A percentile compares a stretch with the other conserved stretches of the same genome.
Conservation (phyloP, 2,113 vertebrate genomes). For the Dolichallabes microphthalmus region DNA sequence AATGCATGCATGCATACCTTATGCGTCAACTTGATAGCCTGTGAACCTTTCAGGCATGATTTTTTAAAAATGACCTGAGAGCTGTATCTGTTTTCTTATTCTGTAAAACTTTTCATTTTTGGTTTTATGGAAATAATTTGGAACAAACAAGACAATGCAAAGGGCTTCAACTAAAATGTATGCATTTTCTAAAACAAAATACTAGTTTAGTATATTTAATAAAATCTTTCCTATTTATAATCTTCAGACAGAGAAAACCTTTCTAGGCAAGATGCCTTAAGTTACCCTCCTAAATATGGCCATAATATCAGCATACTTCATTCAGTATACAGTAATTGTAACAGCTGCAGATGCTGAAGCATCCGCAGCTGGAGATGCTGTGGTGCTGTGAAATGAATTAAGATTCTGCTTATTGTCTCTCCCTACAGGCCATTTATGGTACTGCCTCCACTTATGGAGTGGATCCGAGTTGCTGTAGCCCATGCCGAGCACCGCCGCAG, state of each 20-base stretch:
- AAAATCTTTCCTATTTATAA: background rate
- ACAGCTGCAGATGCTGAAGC: background rate
- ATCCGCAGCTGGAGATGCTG: background rate
- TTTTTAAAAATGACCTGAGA: too few relatives aligned
- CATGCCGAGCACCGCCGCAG: conserved; percentile 93
- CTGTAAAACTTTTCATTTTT: too few relatives aligned
- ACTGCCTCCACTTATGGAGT: conserved; percentile 97
- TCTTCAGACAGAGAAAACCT: background rate
- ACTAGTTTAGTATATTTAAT: background rate
- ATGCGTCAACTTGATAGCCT: too few relatives aligned
- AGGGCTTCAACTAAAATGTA: background rate
- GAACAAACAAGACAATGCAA: background rate
- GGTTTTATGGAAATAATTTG: too few relatives aligned
- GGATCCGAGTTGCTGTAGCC: conserved; percentile 91
- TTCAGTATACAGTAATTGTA: background rate
- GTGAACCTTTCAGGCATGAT: too few relatives aligned
- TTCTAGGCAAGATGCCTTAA: background rate
- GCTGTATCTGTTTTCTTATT: background rate
- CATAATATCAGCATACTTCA: background rate
- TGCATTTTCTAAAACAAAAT: background rate
- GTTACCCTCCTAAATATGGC: background rate
- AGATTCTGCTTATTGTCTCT: conserved; percentile 58
- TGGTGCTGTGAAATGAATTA: background rate
- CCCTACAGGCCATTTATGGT: conserved; percentile 89
- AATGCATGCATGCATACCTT: too few relatives aligned